Base-by-base conservation (phyloP, 2,888 invertebrate species). In the Gibbula magus region DNA sequence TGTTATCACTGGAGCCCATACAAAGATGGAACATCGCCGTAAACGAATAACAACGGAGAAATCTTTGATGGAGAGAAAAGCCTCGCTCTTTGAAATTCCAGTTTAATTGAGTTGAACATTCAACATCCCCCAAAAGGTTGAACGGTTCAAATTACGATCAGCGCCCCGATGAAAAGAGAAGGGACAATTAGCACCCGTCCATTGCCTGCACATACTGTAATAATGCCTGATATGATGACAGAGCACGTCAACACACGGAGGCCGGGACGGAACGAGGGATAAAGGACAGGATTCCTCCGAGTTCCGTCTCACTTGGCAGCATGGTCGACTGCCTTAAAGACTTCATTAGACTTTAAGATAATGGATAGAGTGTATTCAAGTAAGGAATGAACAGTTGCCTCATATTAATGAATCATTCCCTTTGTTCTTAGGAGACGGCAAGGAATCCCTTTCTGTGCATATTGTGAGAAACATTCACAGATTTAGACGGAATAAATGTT, bases 391-490 rank as follows among this genome's bases (percentile, higher is more conserved):
- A 35, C 70, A 70, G 39, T 70, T 70, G 70, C 35, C 35, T 20
- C 35, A 35, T 20, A 35, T 70, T 35, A 20, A 39, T 70, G 70
- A 70, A 70, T 70, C 70, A 70, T 35, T 39, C 70, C 70, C 39
- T 70, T 70, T 70, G 70, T 70, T 70, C 32, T 35, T 70, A 3
- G 16, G 29, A 20, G 39, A 20, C 35, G 70, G 10, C 35, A n/a
- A 20, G 29, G 70, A 70, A 70, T n/a, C 35, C 29, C 20, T 35
- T 35, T 20, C 20, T 70, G 10, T 20, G 35, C 70, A 70, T 70
- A 70, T 70, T 70, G 39, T 10, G 39, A n/a, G 70, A 70, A 70
- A 35, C 39, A 39, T 70, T 70, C 70, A 70, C 70, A 70, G 70
- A 70, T 70, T 70, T 70, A 39, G 39, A 29, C 29, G 32, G 39